A percentile compares a stretch with the other conserved stretches of the same genome.
Evolutionary conservation across 2,888 invertebrate species (phyloP).

Genomic region (Eueremaeus valkanovi): DNA sequence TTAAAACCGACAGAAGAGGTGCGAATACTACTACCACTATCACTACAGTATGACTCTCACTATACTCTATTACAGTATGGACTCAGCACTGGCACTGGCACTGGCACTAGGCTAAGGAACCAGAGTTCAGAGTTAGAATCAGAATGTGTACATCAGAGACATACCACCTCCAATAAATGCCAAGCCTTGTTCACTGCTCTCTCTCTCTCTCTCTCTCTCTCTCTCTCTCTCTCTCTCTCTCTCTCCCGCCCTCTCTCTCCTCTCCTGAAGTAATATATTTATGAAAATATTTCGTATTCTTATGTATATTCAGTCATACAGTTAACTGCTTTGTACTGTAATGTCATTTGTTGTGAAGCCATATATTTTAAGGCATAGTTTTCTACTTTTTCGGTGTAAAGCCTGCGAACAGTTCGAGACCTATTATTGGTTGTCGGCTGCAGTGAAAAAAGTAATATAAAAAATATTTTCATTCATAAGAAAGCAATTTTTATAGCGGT

Average conservation of each 20-base stretch:
- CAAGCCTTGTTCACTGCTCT: slow-evolving; percentile 25
- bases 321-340: slow-evolving; percentile 16
- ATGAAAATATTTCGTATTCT: not conserved
- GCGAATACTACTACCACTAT: too few species aligned
- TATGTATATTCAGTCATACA: not conserved
- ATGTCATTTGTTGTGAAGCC: not conserved
- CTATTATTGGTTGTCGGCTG: slow-evolving; percentile 4
- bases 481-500: not conserved
- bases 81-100: not conserved
- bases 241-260: not conserved
- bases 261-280: slow-evolving; percentile 19
- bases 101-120: not conserved
- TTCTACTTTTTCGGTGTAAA: too few species aligned
- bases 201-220: slow-evolving; percentile 33
- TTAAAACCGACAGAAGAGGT: slow-evolving; percentile 46
- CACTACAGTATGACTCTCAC: too few species aligned
- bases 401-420: not conserved
- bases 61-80: slow-evolving; percentile 42
- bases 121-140: too few species aligned
- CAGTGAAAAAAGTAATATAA: not conserved
- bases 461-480: slow-evolving; percentile 33
- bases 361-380: not conserved
- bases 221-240: slow-evolving; percentile 34
- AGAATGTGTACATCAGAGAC: slow-evolving; percentile 8
- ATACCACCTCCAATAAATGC: slow-evolving; percentile 30